Evolutionary conservation across 2,797 vertebrate genomes (phyloP), one percentile per base, ranked within the genome.

Genomic region (Propithecus perrieri): DNA sequence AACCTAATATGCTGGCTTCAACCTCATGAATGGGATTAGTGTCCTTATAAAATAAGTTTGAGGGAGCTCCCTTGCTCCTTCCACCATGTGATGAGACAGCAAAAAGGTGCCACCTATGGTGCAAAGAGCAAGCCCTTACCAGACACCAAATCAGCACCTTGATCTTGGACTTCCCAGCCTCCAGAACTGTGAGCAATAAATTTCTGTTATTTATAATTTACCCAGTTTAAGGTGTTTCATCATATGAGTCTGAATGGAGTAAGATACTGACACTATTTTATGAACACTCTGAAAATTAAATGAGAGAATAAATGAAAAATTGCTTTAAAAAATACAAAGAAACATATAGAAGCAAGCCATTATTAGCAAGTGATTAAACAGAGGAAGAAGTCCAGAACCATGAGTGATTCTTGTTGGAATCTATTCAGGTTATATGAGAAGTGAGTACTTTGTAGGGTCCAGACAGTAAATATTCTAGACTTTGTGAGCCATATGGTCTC

Each of bases 251-350:
- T 14, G 17, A 57, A 48, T 35, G 17, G n/a, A 74, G 13, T 57
- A 74, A 43, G 48, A n/a, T 38, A 65, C 20, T 43, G 17, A 90
- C 17, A 2, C 5, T 55, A 38, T 79, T 89, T 87, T 17, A 81
- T 8, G 13, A 59, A 28, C 18, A 79, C 30, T 72, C 12, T 92
- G 13, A 86, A 28, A 76, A 94, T 72, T 48, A 89, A 90, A 46
- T 71, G 67, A 57, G 38, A 84, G 26, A 55, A 87, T 61, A 78
- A 92, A 35, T 33, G 12, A 5, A 95, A 26, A 81, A 72, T 75
- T n/a, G 91, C 30, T 76, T 83, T 50, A n/a, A 83, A 88, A 96
- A 87, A 57, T 83, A 12, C 26, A 74, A 86, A 94, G 4, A 26
- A 79, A 55, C 20, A 65, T 33, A 84, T 15, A 84, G 10, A 78